A percentile compares a stretch with the other conserved stretches of the same genome.
Conservation (phyloP, 2,888 invertebrate species). For the Corbicula japonica region DNA sequence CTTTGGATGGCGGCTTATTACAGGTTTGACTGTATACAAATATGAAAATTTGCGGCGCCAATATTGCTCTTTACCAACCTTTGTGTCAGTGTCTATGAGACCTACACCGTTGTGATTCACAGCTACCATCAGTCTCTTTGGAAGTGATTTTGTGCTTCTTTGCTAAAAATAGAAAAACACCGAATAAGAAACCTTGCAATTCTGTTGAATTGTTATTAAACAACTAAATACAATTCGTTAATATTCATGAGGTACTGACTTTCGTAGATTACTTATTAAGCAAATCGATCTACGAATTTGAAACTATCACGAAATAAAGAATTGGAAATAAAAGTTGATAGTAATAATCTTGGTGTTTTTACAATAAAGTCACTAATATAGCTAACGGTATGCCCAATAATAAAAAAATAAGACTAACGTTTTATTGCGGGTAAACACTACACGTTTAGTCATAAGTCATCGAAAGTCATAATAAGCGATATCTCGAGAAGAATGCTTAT, state of each 20-base stretch:
- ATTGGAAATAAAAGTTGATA: no score
- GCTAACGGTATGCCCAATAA: no score
- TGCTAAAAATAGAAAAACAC: constrained; percentile 68
- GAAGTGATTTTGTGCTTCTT: constrained; percentile 72
- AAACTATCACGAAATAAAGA: no score
- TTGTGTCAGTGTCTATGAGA: constrained; percentile 72
- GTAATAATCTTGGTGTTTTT: no score
- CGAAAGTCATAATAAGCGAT: no score
- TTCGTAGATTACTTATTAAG: background rate
- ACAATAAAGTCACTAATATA: no score
- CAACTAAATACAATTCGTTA: background rate
- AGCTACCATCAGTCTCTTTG: constrained; percentile 77
- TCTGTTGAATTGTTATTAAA: background rate
- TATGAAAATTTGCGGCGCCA: background rate
- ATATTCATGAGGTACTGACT: background rate
- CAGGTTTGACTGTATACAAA: background rate
- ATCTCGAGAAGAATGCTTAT: no score
- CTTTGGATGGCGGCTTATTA: no score
- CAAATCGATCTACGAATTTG: background rate
- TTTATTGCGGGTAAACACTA: no score
- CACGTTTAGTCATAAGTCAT: no score
- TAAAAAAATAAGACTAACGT: no score
- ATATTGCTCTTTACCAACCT: constrained; percentile 73
- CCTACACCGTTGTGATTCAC: constrained; percentile 78
- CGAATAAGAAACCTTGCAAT: background rate